A percentile compares a stretch with the other conserved stretches of the same genome.
Evolutionary conservation across 2,113 vertebrate species (phyloP).

Genomic region (Macquaria ambigua): DNA sequence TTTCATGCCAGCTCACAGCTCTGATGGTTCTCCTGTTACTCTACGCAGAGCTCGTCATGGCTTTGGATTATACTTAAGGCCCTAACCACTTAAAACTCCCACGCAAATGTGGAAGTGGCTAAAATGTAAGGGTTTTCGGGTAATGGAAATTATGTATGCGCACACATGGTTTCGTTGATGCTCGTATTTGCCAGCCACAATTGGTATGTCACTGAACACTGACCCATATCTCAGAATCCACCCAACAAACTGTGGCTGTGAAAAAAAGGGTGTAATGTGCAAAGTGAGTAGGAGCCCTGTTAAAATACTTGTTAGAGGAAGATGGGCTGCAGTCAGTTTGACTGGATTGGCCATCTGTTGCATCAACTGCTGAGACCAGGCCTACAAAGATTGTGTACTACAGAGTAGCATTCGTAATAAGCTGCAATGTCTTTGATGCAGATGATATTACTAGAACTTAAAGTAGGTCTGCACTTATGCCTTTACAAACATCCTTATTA

Average conservation of each 20-base stretch:
- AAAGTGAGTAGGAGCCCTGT: constrained; percentile 63
- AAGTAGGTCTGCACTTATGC: not conserved
- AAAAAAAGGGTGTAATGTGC: constrained; percentile 21
- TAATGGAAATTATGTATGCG: not conserved
- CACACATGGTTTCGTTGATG: not conserved
- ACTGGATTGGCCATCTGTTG: constrained; percentile 67
- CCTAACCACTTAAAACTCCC: constrained; percentile 44
- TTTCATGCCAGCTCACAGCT: constrained; percentile 58
- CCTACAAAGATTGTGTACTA: not conserved
- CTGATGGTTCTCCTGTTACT: constrained; percentile 44
- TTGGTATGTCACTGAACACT: constrained; percentile 12
- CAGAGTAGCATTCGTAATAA: not conserved
- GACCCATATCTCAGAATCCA: constrained; percentile 38
- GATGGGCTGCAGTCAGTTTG: constrained; percentile 20
- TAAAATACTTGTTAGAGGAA: constrained; percentile 57
- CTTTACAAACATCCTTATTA: too few relatives aligned
- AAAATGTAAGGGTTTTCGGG: not conserved
- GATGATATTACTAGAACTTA: not conserved
- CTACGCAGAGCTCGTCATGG: constrained; percentile 25
- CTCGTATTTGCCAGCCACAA: constrained; percentile 7
- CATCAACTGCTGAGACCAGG: constrained; percentile 29
- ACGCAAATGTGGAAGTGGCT: constrained; percentile 17
- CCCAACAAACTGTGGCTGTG: constrained; percentile 17
- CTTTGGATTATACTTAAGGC: constrained; percentile 37
- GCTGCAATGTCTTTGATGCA: constrained; percentile 9